These are phyloP conservation scores for Sarcophaga peregrina DNA, from an alignment of 1,140 invertebrate genomes.

Conservation along the genomic window DNA sequence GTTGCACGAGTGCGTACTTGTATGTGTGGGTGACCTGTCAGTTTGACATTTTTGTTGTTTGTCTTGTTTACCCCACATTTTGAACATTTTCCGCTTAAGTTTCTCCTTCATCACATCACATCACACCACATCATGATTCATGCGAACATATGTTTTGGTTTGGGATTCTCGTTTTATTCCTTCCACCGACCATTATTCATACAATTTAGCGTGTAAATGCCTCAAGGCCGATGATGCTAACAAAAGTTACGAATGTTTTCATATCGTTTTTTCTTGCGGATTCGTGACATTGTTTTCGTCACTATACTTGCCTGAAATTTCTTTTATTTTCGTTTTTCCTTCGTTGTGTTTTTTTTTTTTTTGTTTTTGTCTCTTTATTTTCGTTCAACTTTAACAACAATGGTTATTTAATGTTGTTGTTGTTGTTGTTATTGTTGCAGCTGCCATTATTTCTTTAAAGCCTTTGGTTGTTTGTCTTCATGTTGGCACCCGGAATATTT, in stretches of 20 bases:
- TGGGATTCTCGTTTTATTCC: not conserved
- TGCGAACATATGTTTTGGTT: not conserved
- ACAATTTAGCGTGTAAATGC: constrained; percentile 1
- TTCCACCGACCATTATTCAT: not conserved
- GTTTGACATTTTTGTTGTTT: not conserved
- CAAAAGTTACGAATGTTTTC: not conserved
- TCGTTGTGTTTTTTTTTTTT: not conserved
- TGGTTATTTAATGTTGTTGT: too few species aligned
- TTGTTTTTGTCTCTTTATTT: not conserved
- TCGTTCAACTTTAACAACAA: too few species aligned
- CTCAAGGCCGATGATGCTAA: constrained; percentile 3
- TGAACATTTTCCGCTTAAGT: not conserved
- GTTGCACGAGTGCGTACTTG: not conserved
- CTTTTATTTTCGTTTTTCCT: not conserved
- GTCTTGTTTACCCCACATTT: not conserved
- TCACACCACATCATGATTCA: constrained; percentile 5
- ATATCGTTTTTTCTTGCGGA: not conserved
- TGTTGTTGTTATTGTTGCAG: not conserved
- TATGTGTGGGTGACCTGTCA: not conserved
- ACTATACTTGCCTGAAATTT: not conserved
- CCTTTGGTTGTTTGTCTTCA: constrained; percentile 1
- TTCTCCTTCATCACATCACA: not conserved
- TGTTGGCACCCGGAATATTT: not conserved
- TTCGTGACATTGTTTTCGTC: constrained; percentile 20
- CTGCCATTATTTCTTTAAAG: not conserved